These are phyloP conservation scores for Tubulanus polymorphus DNA, from an alignment of 2,888 invertebrate species.

Conservation along the genomic window DNA sequence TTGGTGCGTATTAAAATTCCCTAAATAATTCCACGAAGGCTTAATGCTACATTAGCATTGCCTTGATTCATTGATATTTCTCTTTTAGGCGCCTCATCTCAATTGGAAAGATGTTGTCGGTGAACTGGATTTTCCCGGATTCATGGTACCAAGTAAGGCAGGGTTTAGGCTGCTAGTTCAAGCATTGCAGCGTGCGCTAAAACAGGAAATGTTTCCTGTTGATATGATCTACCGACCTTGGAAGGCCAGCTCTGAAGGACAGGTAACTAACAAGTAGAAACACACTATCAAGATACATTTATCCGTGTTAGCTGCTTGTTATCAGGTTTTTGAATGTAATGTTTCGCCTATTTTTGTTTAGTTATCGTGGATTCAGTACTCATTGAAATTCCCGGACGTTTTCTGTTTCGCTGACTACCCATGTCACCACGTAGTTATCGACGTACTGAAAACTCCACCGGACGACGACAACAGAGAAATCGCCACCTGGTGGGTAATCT, in stretches of 20 bases:
- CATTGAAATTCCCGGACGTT: constrained; percentile 85
- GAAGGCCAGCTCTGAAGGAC: constrained; percentile 91
- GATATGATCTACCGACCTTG: constrained; percentile 78
- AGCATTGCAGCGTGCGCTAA: constrained; percentile 70
- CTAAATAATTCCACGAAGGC: no score
- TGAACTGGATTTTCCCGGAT: constrained; percentile 87
- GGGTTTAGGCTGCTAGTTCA: constrained; percentile 79
- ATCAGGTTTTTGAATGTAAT: neutral
- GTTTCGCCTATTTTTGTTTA: constrained; percentile 29
- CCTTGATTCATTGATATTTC: no score
- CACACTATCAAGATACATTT: no score
- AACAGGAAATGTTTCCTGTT: constrained; percentile 63
- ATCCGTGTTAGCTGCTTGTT: no score
- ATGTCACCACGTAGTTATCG: constrained; percentile 79
- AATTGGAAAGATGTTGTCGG: constrained; percentile 90
- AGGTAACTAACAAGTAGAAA: constrained; percentile 52
- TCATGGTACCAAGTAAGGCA: constrained; percentile 64
- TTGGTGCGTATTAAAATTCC: constrained; percentile 63
- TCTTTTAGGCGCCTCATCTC: constrained; percentile 54
- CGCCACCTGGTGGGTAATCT: constrained; percentile 69
- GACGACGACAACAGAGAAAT: constrained; percentile 93
- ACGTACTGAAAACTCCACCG: constrained; percentile 87
- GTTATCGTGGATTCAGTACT: constrained; percentile 79
- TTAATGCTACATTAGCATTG: no score
- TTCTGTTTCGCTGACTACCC: constrained; percentile 92